These are phyloP conservation scores for Drosophila sturtevanti DNA, from an alignment of 1,140 invertebrate genomes.

Conservation along the genomic window DNA sequence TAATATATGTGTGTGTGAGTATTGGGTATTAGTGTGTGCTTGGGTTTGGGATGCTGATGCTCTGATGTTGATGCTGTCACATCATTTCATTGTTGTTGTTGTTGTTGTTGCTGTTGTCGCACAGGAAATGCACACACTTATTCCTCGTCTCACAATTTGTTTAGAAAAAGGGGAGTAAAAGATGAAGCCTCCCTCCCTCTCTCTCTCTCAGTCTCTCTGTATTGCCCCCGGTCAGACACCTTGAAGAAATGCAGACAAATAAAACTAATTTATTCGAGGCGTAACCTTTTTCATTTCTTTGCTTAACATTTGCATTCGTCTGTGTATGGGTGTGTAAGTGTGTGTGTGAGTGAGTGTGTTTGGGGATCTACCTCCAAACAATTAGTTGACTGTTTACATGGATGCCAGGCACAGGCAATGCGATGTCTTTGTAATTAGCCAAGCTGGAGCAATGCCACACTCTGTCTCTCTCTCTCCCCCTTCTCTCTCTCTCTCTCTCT, in stretches of 20 bases:
- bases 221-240: neutral
- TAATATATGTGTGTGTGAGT: slow-evolving; percentile 22
- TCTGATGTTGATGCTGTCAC: slow-evolving; percentile 42
- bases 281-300: slow-evolving; percentile 30
- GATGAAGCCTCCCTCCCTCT: neutral
- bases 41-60: neutral
- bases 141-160: slow-evolving; percentile 61
- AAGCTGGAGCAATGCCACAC: slow-evolving; percentile 31
- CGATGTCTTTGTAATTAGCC: slow-evolving; percentile 65
- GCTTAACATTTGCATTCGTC: slow-evolving; percentile 61
- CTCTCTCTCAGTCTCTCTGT: no score
- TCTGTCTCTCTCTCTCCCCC: slow-evolving; percentile 31
- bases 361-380: slow-evolving; percentile 46
- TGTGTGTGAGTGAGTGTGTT: no score
- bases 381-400: slow-evolving; percentile 70
- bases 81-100: slow-evolving; percentile 17
- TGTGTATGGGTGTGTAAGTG: slow-evolving; percentile 10
- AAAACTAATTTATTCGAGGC: slow-evolving; percentile 70
- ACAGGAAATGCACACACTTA: slow-evolving; percentile 67
- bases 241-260: slow-evolving; percentile 33
- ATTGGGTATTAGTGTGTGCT: neutral
- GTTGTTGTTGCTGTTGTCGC: slow-evolving; percentile 33
- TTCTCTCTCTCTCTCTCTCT: slow-evolving; percentile 52
- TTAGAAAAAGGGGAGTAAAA: slow-evolving; percentile 40
- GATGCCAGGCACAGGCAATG: slow-evolving; percentile 40